A percentile compares a stretch with the other conserved stretches of the same genome.
phyloP scores from a whole-genome alignment of 2,797 vertebrate genomes.

The Amazona finschi region DNA sequence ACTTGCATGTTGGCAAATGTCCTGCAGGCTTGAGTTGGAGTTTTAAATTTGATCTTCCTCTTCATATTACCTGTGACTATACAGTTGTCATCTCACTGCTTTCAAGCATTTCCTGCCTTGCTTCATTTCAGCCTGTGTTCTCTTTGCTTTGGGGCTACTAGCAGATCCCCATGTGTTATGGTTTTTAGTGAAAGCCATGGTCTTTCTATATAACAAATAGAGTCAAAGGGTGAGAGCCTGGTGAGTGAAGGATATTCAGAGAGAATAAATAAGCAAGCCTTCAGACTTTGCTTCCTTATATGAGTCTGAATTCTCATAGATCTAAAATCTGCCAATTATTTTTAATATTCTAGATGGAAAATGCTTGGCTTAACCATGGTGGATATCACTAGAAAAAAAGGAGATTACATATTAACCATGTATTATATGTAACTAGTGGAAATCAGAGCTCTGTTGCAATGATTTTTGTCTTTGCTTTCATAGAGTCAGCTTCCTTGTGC shows the following conservation, averaged over 20 bases:
- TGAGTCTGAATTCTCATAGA: background rate
- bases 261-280: background rate
- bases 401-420: background rate
- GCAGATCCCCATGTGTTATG: fast-evolving
- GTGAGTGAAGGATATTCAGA: background rate
- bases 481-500: background rate
- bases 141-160: background rate
- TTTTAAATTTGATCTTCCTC: background rate
- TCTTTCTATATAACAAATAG: background rate
- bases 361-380: background rate
- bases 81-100: background rate
- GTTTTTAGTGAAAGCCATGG: background rate
- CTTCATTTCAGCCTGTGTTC: background rate
- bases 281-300: background rate
- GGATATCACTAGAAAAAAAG: background rate
- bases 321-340: background rate
- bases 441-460: background rate
- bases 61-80: background rate
- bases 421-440: background rate
- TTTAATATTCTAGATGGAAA: background rate
- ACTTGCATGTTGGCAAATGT: slow-evolving; percentile 32
- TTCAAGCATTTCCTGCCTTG: background rate
- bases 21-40: background rate
- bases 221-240: background rate
- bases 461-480: background rate